Evolutionary conservation across 2,113 vertebrate genomes (phyloP).

Genomic region (Mobula birostris): DNA sequence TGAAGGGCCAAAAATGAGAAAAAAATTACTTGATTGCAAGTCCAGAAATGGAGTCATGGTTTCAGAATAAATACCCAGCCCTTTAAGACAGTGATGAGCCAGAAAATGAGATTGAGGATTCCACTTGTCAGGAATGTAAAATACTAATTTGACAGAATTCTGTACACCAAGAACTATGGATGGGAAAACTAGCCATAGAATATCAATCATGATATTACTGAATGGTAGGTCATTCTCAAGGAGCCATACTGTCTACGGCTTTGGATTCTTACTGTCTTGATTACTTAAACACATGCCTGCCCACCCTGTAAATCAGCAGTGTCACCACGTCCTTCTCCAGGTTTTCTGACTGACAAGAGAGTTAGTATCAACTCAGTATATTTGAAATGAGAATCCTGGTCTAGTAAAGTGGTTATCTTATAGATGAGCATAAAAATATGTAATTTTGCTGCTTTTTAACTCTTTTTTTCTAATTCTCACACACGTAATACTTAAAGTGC

Average conservation of each 20-base stretch:
- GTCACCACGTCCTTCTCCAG: too few relatives aligned
- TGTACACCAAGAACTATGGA: background rate
- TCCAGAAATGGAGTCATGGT: background rate
- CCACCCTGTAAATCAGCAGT: too few relatives aligned
- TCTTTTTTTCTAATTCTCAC: background rate
- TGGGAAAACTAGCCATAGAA: background rate
- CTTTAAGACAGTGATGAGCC: background rate
- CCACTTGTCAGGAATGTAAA: background rate
- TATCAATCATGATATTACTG: background rate
- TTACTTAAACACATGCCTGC: background rate
- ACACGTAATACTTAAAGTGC: background rate
- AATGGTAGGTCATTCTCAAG: background rate
- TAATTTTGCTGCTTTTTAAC: background rate
- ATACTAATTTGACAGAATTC: background rate
- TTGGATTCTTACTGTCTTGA: background rate
- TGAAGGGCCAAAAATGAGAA: background rate
- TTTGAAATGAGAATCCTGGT: background rate
- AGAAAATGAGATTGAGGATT: background rate
- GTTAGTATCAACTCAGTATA: background rate
- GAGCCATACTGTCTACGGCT: background rate
- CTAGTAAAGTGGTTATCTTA: background rate
- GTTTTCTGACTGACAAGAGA: background rate
- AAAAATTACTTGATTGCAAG: background rate
- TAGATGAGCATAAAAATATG: background rate
- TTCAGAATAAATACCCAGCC: background rate